Percentiles rank a stretch among this genome's conserved stretches.
These are phyloP conservation scores for Cebuella pygmaea DNA, from an alignment of 2,797 vertebrate species.

Conservation along the genomic window DNA sequence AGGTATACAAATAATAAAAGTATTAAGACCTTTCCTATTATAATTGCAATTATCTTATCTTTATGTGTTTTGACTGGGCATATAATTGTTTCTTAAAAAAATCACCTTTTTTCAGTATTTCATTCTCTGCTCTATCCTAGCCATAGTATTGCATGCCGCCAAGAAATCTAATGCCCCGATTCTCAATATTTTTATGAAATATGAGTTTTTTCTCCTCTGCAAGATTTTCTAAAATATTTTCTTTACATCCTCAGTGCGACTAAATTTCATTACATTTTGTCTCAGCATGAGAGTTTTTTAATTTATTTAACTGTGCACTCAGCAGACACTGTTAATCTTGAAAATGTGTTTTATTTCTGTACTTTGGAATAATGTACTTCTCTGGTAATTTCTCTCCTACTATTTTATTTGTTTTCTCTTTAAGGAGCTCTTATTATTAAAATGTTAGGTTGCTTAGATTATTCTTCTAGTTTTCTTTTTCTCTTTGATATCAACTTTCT, in stretches of 20 bases:
- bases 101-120: neutral
- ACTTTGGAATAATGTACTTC: slow-evolving; percentile 29
- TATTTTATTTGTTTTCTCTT: slow-evolving; percentile 65
- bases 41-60: neutral
- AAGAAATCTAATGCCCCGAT: neutral
- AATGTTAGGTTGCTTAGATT: slow-evolving; percentile 6
- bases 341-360: slow-evolving; percentile 35
- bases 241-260: neutral
- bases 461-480: slow-evolving; percentile 13
- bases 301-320: slow-evolving; percentile 54
- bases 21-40: neutral
- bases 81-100: neutral
- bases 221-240: slow-evolving; percentile 1
- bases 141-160: neutral
- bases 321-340: slow-evolving; percentile 47
- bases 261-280: slow-evolving; percentile 40
- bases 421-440: slow-evolving; percentile 49
- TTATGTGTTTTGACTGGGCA: neutral
- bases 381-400: slow-evolving; percentile 22
- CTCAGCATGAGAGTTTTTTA: neutral
- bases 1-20: neutral
- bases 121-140: neutral
- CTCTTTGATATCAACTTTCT: neutral
- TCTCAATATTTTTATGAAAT: neutral
- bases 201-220: neutral